Conservation (phyloP, 2,888 invertebrate genomes). For the Perizoma affinitatum region DNA sequence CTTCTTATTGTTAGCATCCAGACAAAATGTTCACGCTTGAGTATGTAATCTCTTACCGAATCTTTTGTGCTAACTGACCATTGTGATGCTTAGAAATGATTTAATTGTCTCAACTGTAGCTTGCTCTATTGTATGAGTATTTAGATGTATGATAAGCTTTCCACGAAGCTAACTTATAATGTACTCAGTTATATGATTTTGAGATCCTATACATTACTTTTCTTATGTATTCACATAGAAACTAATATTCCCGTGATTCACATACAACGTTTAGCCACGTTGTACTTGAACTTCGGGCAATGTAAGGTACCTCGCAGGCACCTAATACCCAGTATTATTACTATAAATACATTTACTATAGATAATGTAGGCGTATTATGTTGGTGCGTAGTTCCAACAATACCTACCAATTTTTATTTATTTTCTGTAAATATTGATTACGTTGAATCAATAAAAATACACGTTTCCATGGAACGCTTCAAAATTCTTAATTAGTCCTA, state of each 20-base stretch:
- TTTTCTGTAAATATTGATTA: not conserved
- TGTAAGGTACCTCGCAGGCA: too few relatives aligned
- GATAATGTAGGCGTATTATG: too few relatives aligned
- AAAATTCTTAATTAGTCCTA: constrained; percentile 4
- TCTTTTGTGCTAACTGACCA: constrained; percentile 42
- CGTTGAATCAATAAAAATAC: constrained; percentile 3
- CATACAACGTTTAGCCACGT: too few relatives aligned
- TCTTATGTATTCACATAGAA: too few relatives aligned
- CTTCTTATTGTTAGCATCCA: constrained; percentile 2
- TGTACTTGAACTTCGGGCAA: too few relatives aligned
- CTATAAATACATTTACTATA: too few relatives aligned
- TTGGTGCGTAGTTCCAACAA: too few relatives aligned
- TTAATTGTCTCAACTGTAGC: constrained; percentile 28
- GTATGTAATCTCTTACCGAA: constrained; percentile 53
- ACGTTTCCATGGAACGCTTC: constrained; percentile 7
- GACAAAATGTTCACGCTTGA: constrained; percentile 4
- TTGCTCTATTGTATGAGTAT: constrained; percentile 32
- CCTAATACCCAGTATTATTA: too few relatives aligned
- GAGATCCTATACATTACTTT: too few relatives aligned
- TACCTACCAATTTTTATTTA: not conserved
- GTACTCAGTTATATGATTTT: too few relatives aligned
- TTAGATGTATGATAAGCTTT: constrained; percentile 14
- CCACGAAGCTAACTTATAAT: not conserved
- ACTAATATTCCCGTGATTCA: too few relatives aligned
- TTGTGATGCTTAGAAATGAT: constrained; percentile 40